A percentile compares a stretch with the other conserved stretches of the same genome.
phyloP scores from a whole-genome alignment of 2,888 invertebrate species.

The Cantharis rufa region DNA sequence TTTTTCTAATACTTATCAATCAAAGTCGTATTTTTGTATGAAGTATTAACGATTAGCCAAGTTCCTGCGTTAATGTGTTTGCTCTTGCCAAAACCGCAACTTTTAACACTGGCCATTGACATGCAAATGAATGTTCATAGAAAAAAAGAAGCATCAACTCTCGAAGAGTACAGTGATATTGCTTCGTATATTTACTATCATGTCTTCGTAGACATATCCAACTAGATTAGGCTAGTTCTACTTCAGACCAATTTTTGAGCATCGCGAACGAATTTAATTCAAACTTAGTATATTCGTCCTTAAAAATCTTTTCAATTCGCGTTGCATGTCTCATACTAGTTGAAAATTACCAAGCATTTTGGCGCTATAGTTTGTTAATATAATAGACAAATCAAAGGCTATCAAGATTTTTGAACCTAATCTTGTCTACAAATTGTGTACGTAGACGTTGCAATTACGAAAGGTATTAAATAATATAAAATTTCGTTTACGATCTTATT shows the following conservation, averaged over 20 bases:
- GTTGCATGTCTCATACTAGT: background rate
- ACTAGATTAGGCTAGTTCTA: background rate
- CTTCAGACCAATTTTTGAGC: background rate
- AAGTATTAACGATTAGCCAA: background rate
- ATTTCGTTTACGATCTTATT: background rate
- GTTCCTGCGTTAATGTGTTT: constrained; percentile 5
- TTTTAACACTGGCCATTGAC: constrained; percentile 11
- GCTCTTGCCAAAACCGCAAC: constrained; percentile 5
- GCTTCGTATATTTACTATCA: background rate
- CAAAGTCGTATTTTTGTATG: constrained; percentile 3
- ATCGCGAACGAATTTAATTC: background rate
- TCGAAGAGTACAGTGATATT: background rate
- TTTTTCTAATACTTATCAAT: background rate
- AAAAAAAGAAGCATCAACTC: background rate
- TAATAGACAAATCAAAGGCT: background rate
- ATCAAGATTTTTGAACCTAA: background rate
- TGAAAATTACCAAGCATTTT: background rate
- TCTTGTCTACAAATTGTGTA: background rate
- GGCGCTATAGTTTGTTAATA: background rate
- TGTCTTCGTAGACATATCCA: background rate
- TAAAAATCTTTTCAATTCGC: background rate
- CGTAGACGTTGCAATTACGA: background rate
- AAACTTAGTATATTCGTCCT: background rate
- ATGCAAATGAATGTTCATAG: background rate
- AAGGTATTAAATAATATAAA: background rate